Evolutionary conservation across 1,140 invertebrate genomes (phyloP), one percentile per base, ranked within the genome.

Genomic region (Drosophila pallidifrons): DNA sequence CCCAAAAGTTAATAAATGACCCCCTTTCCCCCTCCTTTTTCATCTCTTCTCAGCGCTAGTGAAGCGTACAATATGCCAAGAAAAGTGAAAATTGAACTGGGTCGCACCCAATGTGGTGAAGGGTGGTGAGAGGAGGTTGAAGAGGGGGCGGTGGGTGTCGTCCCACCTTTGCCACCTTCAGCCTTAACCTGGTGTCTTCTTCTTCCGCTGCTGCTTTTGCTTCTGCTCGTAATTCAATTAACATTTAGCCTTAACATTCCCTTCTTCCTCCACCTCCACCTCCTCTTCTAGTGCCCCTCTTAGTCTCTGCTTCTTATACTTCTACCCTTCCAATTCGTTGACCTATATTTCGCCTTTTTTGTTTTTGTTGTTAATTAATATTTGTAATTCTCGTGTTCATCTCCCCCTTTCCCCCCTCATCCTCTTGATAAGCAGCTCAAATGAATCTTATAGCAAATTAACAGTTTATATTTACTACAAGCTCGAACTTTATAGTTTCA

Each of bases 201-300:
- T 3, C 54, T 57, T 41, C 30, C 13, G n/a, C 51, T 54, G 4
- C 77, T 76, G 32, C 70, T 67, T 60, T 32, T 32, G 7, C 30
- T 13, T 32, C 16, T 47, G 64, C 70, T 75, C 58, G 64, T 81
- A 79, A 82, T 82, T 81, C 59, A 81, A 82, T 82, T 82, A 82
- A 82, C 79, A 75, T 82, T 57, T 11, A 49, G 52, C 32, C 13
- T 20, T 41, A 38, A 5, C 28, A n/a, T 28, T 38, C 30, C 70
- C 54, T 25, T 3, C 20, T 25, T 25, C 20, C 20, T 25, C 20
- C 20, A 25, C 20, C 20, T 20, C 1, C 16, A 3, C 51, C 69
- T 25, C 3, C 35, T 15, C 28, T 35, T 1, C 15, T 2, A 4
- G 11, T 10, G 7, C 11, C n/a, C 3, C 32, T 11, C 25, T 16